Base-by-base conservation (phyloP, 2,797 vertebrate genomes). In the Pelodytes ibericus region DNA sequence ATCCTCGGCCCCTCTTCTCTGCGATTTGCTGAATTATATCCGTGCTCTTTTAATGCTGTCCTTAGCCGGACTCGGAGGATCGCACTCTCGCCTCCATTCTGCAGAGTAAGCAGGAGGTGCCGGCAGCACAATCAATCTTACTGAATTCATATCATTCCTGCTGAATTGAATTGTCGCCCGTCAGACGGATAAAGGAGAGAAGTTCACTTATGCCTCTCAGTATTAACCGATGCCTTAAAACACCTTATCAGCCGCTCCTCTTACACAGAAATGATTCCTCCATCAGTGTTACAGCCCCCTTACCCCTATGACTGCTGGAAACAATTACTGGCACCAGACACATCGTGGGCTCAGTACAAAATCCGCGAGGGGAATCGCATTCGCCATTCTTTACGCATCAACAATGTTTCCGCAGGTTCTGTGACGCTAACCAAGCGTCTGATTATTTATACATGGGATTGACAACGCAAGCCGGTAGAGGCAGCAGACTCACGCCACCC, bases 61-160 rank as follows among this genome's bases (percentile, higher is more conserved):
- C 58, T 27, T 47, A 33, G 36, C 29, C 18, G 53, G 22, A 5
- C 58, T 56, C 24, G 16, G 51, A 41, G 33, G 59, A 71, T 47
- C 5, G 47, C 25, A 58, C 70, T 63, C 59, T 26, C 30, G 53
- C 57, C 64, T 27, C 31, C 58, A 31, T 71, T 57, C 41, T 71
- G 74, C 59, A 30, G 13, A 57, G 44, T 76, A 70, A 70, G 67
- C 74, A 76, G 74, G 58, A 76, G 25, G 9, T 30, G 67, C 58
- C 57, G n/a, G n/a, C n/a, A n/a, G n/a, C n/a, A n/a, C 57, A n/a
- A 63, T 76, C 75, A 71, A 71, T 77, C 68, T 71, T 39, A 3
- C 26, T 63, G 51, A 58, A 58, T 77, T 44, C 59, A 41, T 47
- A 58, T 64, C 49, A 13, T 39, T 59, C 59, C 39, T 6, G 24